These are phyloP conservation scores for Parazoanthus atlanticus DNA, from an alignment of 92 coral and sea anemone genomes.

Conservation along the genomic window DNA sequence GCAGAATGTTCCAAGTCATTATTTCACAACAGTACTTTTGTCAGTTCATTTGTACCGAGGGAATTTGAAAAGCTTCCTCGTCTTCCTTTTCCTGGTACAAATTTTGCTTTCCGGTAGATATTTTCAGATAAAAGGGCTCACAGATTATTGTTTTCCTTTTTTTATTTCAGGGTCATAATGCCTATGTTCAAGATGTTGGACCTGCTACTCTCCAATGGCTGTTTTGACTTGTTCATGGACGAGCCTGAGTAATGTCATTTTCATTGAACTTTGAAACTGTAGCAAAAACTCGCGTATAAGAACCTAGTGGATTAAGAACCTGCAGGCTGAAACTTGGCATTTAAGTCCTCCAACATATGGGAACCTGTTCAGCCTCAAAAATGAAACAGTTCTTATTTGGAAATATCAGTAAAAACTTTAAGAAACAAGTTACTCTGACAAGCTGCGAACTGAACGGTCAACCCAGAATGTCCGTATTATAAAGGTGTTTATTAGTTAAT, in stretches of 20 bases:
- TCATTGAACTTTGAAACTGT: background rate
- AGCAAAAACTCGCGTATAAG: background rate
- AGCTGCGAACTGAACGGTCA: background rate
- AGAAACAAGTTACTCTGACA: no score
- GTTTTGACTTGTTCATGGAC: constrained; percentile 76
- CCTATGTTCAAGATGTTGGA: constrained; percentile 96
- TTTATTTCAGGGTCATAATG: constrained; percentile 71
- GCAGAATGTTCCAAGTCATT: no score
- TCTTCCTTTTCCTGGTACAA: no score
- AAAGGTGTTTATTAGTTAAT: background rate
- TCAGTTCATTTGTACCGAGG: no score
- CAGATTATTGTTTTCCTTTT: background rate
- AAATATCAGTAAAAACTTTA: no score
- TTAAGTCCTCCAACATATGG: no score
- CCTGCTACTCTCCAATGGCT: constrained; percentile 85
- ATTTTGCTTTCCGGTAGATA: no score
- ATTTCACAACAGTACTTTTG: no score
- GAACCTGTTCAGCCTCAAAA: no score
- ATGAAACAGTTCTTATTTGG: background rate
- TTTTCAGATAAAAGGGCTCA: background rate
- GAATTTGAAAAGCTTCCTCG: no score
- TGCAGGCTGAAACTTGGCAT: no score
- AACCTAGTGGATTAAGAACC: no score
- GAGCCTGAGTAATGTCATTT: constrained; percentile 66
- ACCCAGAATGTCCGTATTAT: background rate